Evolutionary conservation across 1,140 invertebrate species (phyloP).

Genomic region (Tetramorium alpestre): DNA sequence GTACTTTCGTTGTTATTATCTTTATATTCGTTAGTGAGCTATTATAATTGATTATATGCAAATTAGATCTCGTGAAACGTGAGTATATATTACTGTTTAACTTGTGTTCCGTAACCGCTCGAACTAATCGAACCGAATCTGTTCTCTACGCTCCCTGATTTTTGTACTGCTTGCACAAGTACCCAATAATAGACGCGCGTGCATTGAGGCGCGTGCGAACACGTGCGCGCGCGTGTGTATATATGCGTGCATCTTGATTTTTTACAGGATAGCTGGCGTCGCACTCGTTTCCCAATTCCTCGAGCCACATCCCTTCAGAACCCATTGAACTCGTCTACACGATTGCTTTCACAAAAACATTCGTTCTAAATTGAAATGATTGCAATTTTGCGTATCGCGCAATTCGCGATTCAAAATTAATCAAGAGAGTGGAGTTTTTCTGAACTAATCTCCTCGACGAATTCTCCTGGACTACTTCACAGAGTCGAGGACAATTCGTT

Average conservation of each 20-base stretch:
- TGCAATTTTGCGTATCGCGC: not conserved
- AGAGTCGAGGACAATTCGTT: conserved; percentile 34
- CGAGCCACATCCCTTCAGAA: conserved; percentile 56
- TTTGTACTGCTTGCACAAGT: conserved; percentile 30
- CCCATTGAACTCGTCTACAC: conserved; percentile 34
- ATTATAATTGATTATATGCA: conserved; percentile 55
- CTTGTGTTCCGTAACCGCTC: not conserved
- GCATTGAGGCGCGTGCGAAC: not conserved
- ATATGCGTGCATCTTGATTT: conserved; percentile 76
- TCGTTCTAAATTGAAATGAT: conserved; percentile 17
- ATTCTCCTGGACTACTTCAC: conserved; percentile 22
- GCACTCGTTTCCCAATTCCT: conserved; percentile 81
- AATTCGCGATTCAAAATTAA: conserved; percentile 14
- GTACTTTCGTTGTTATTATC: conserved; percentile 66
- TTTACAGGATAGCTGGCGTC: conserved; percentile 85
- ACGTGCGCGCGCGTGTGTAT: conserved; percentile 4
- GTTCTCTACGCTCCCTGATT: not conserved
- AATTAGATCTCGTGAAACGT: conserved; percentile 46
- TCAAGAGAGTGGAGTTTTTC: not conserved
- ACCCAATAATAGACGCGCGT: conserved; percentile 12
- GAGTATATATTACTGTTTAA: conserved; percentile 61
- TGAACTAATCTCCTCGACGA: not conserved
- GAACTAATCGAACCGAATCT: not conserved
- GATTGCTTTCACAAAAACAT: conserved; percentile 48
- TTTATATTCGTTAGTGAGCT: conserved; percentile 50